phyloP scores from a whole-genome alignment of 2,113 vertebrate species.

The Perognathus longimembris region DNA sequence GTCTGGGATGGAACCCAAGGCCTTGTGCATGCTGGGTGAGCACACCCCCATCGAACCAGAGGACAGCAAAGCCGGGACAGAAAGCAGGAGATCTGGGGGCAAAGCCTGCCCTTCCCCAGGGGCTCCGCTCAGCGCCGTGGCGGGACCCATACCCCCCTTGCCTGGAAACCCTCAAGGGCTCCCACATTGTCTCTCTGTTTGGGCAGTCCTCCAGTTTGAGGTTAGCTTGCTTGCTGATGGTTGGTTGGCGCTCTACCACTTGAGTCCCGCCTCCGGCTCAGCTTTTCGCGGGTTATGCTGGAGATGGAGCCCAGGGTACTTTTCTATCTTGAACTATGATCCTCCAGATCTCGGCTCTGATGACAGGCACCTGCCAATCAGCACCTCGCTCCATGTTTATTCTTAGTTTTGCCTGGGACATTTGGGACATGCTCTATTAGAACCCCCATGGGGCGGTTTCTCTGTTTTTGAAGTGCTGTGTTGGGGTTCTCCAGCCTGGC shows the following conservation, averaged over 20 bases:
- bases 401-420: background rate
- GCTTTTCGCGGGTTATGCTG: no score
- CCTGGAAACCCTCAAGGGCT: background rate
- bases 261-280: no score
- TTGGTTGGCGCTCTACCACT: no score
- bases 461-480: no score
- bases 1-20: background rate
- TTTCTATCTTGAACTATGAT: no score
- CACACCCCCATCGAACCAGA: no score
- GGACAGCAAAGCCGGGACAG: background rate
- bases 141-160: background rate
- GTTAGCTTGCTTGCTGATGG: no score
- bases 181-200: background rate
- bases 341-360: no score
- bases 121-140: background rate
- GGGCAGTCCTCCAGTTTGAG: no score
- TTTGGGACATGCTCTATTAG: background rate
- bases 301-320: no score
- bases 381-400: no score
- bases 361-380: no score
- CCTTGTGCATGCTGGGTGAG: background rate
- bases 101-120: background rate
- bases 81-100: background rate
- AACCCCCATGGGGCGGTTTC: background rate
- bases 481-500: background rate